Conservation (phyloP, 2,797 vertebrate genomes). For the Oryzias sinensis region DNA sequence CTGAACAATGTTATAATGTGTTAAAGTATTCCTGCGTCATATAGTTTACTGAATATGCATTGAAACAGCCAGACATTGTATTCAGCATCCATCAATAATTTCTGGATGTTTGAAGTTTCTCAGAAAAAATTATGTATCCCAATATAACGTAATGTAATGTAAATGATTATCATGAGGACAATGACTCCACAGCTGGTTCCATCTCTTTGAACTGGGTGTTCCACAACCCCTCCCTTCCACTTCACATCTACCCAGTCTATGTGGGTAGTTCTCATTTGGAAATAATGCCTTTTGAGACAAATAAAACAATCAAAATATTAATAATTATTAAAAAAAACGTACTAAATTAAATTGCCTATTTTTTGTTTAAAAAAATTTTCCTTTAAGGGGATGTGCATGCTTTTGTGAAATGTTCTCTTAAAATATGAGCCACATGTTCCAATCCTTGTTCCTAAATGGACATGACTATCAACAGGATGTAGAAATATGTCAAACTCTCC, state of each 20-base stretch:
- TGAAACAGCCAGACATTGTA: neutral
- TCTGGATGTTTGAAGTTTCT: neutral
- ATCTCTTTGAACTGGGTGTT: neutral
- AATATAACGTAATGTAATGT: neutral
- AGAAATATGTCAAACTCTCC: too few species aligned
- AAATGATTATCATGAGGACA: neutral
- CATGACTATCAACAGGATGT: too few species aligned
- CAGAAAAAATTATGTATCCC: neutral
- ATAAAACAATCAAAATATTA: neutral
- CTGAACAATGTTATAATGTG: neutral
- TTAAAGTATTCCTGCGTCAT: neutral
- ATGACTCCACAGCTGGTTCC: neutral
- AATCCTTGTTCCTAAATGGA: too few species aligned
- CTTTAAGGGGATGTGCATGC: too few species aligned
- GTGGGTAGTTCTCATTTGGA: neutral
- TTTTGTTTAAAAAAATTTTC: neutral
- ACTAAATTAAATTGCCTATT: neutral
- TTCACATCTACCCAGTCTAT: neutral
- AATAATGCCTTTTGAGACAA: neutral
- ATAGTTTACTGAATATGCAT: neutral
- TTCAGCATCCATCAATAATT: neutral
- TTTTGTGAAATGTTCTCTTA: neutral
- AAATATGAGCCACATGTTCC: too few species aligned
- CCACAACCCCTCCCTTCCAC: neutral
- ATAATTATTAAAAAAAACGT: neutral